These are phyloP conservation scores for Dromius quadrimaculatus DNA, from an alignment of 2,888 invertebrate species.

Conservation along the genomic window DNA sequence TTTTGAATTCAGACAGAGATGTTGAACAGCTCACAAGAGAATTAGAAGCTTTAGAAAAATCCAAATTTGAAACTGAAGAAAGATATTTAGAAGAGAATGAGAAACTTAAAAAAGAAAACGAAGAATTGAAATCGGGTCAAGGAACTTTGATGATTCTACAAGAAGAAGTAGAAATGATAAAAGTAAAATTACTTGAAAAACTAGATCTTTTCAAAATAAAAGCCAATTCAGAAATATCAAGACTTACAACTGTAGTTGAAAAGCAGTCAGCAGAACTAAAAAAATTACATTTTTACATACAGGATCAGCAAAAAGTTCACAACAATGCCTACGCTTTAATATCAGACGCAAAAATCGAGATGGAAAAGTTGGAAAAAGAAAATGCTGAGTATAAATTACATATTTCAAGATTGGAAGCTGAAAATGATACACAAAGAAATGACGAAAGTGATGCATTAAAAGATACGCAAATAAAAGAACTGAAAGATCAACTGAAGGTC, in stretches of 20 bases:
- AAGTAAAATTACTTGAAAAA: conserved; percentile 60
- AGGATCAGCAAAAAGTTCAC: conserved; percentile 56
- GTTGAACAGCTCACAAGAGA: conserved; percentile 70
- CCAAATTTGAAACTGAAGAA: conserved; percentile 61
- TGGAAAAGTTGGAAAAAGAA: conserved; percentile 55
- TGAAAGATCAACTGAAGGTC: conserved; percentile 51
- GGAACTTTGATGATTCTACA: conserved; percentile 58
- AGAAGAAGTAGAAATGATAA: conserved; percentile 58
- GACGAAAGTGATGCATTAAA: conserved; percentile 41
- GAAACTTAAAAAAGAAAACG: conserved; percentile 60
- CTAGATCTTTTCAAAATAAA: conserved; percentile 55
- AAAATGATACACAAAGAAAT: conserved; percentile 37
- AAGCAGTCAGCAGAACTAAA: conserved; percentile 34
- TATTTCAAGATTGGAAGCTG: conserved; percentile 17
- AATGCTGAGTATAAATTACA: conserved; percentile 29
- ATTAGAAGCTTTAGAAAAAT: conserved; percentile 61
- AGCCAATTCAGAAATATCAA: conserved; percentile 40
- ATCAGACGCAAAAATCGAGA: conserved; percentile 53
- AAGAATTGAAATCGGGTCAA: conserved; percentile 62
- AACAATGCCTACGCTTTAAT: conserved; percentile 57
- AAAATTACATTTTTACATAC: conserved; percentile 38
- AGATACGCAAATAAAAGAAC: conserved; percentile 45
- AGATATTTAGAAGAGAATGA: conserved; percentile 59
- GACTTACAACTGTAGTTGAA: conserved; percentile 14
- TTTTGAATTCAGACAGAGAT: conserved; percentile 73